These are phyloP conservation scores for Noctua comes DNA, from an alignment of 2,888 invertebrate genomes.

Conservation along the genomic window DNA sequence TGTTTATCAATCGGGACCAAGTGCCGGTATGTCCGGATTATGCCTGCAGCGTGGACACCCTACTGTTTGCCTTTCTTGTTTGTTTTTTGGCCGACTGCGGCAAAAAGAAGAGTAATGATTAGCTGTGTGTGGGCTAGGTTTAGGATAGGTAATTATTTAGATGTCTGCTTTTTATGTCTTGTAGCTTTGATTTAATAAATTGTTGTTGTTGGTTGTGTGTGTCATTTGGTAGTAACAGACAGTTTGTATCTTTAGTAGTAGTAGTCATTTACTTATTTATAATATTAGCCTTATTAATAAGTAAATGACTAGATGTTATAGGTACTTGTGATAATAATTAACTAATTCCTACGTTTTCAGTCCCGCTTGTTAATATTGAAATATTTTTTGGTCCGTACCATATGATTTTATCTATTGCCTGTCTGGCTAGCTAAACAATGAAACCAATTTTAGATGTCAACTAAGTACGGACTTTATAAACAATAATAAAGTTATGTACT, in stretches of 20 bases:
- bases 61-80: constrained; percentile 62
- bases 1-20: constrained; percentile 61
- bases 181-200: neutral
- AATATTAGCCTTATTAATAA: no score
- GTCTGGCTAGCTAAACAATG: neutral
- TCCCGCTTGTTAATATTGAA: neutral
- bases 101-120: constrained; percentile 61
- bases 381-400: neutral
- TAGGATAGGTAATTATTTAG: constrained; percentile 42
- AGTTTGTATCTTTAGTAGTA: neutral
- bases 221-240: neutral
- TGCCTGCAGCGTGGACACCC: constrained; percentile 63
- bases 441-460: neutral
- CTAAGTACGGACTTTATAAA: neutral
- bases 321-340: neutral
- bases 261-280: no score
- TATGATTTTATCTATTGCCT: neutral
- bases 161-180: constrained; percentile 2
- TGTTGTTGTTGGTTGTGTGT: neutral
- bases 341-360: neutral
- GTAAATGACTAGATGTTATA: neutral
- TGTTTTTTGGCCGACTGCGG: constrained; percentile 57
- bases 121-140: constrained; percentile 39
- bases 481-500: neutral
- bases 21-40: constrained; percentile 60